These are phyloP conservation scores for Cheilosia variabilis DNA, from an alignment of 2,888 invertebrate genomes.

Conservation along the genomic window DNA sequence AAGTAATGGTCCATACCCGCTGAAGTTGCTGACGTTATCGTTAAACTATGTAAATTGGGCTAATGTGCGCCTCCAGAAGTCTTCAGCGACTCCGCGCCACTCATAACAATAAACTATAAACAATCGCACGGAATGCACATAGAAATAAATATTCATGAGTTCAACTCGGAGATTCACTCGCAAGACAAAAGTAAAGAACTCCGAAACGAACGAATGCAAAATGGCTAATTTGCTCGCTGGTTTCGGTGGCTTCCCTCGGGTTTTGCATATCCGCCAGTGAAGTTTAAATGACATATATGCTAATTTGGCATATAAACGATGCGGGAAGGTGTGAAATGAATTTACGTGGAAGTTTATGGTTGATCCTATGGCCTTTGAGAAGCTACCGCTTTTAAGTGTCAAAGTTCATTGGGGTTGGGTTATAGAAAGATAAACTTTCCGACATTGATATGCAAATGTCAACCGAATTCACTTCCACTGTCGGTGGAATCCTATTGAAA, in stretches of 20 bases:
- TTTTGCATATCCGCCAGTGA: constrained; percentile 47
- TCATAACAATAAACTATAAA: constrained; percentile 69
- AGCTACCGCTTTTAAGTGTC: neutral
- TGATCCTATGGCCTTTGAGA: constrained; percentile 31
- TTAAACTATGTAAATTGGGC: constrained; percentile 51
- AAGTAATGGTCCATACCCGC: constrained; percentile 49
- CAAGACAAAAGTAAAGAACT: constrained; percentile 15
- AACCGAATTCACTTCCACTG: no score
- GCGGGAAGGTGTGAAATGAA: constrained; percentile 23
- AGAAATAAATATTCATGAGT: constrained; percentile 62
- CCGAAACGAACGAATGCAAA: neutral
- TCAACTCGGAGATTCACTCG: constrained; percentile 35
- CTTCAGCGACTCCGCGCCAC: neutral
- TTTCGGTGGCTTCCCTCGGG: constrained; percentile 22
- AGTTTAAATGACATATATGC: constrained; percentile 54
- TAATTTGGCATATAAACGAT: constrained; percentile 33
- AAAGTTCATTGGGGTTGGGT: neutral
- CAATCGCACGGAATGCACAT: constrained; percentile 62
- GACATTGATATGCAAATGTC: no score
- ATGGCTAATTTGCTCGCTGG: constrained; percentile 9
- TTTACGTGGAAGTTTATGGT: neutral
- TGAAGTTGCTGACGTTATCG: constrained; percentile 56
- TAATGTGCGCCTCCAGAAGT: constrained; percentile 58
- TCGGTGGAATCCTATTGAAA: no score
- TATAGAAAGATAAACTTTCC: neutral